Conservation (phyloP, 2,888 invertebrate genomes). For the Gandaritis pyraliata region DNA sequence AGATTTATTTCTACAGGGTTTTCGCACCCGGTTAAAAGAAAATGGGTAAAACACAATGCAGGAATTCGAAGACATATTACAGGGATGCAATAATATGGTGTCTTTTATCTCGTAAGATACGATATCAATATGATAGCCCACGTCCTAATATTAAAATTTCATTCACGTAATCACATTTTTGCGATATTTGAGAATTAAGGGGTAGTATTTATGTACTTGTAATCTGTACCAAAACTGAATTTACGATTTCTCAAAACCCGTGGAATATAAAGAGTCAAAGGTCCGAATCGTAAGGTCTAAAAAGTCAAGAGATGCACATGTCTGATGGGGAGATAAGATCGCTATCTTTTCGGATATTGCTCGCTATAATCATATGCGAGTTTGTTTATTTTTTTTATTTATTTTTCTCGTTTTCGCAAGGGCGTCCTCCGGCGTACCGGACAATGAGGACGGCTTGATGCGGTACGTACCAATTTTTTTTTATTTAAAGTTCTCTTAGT, state of each 20-base stretch:
- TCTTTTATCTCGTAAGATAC: conserved; percentile 54
- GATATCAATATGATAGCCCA: conserved; percentile 42
- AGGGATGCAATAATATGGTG: conserved; percentile 73
- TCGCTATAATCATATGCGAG: conserved; percentile 82
- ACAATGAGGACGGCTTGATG: conserved; percentile 67
- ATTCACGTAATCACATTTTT: too few relatives aligned
- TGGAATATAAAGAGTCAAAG: conserved; percentile 38
- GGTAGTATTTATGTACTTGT: neutral
- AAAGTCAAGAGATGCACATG: conserved; percentile 69
- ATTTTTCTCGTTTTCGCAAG: conserved; percentile 48
- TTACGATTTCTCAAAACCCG: conserved; percentile 14
- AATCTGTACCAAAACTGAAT: conserved; percentile 9
- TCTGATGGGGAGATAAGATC: conserved; percentile 80
- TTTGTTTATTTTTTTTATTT: conserved; percentile 58
- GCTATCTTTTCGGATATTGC: conserved; percentile 83
- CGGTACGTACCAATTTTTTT: conserved; percentile 33
- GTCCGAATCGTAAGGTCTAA: conserved; percentile 61
- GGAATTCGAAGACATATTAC: conserved; percentile 81
- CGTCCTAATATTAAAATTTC: too few relatives aligned
- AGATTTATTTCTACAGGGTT: conserved; percentile 37
- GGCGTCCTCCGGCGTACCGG: conserved; percentile 69
- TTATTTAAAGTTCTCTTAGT: too few relatives aligned
- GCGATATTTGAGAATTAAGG: too few relatives aligned
- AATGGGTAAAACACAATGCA: conserved; percentile 78
- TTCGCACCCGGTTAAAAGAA: conserved; percentile 65